Base-by-base conservation (phyloP, 2,888 invertebrate species). In the Masnerella sp. region DNA sequence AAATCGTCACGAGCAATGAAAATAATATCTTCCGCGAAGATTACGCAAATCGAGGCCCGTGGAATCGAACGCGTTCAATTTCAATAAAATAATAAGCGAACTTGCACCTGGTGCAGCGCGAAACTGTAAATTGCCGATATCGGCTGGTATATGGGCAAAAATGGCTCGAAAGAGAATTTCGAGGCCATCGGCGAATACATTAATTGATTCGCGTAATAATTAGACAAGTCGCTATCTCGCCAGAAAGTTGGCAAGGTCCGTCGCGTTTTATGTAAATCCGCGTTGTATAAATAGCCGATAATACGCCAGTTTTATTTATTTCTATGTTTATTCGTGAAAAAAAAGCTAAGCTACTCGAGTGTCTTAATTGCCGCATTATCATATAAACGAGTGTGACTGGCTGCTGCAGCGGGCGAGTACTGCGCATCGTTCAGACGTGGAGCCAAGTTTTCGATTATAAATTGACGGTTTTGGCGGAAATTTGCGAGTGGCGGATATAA, bases 321-420 rank as follows among this genome's bases (percentile, higher is more conserved):
- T 59, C 59, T 54, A 65, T 62, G 67, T 45, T 49, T 51, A 32
- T 58, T n/a, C 51, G 54, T n/a, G n/a, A n/a, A n/a, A 61, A 70
- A 68, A 72, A 70, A 51, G 30, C 61, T 65, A 52, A 64, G 59
- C 56, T 40, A 65, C 54, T 65, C 70, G 65, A 49, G 54, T 74
- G 58, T 54, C 54, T 74, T 69, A 69, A 74, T 74, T 69, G 61
- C 69, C 49, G 17, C 43, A 74, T 74, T 65, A 74, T 62, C 65
- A 74, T 74, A 74, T 49, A 74, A 74, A 74, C 42, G 74, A 74
- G 64, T 69, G 54, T 36, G 47, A 67, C 61, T 56, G 62, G 20
- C 43, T 56, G 72, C 32, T 61, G 72, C 65, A 65, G 15, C 30
- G 36, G 51, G 58, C 58, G n/a, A 58, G 42, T 25, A 52, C 38